Percentiles rank a stretch among this genome's conserved stretches.
These are phyloP conservation scores for Ciconia maguari DNA, from an alignment of 2,113 vertebrate species.

Conservation along the genomic window DNA sequence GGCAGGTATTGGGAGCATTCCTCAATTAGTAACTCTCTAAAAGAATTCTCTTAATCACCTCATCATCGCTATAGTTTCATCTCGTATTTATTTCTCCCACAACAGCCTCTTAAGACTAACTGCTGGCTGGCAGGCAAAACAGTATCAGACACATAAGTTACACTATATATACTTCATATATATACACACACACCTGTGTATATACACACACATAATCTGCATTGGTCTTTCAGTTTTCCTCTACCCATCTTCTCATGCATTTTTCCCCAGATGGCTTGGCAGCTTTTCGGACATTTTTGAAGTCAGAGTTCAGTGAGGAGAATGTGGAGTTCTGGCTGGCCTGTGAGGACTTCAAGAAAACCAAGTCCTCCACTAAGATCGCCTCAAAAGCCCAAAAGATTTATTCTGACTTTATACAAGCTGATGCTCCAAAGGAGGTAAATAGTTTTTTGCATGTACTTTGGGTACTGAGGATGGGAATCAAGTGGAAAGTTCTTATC, in stretches of 20 bases:
- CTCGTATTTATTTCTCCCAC: neutral
- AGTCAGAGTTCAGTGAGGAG: constrained; percentile 95
- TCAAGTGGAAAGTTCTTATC: neutral
- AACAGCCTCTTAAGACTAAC: neutral
- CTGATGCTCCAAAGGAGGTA: constrained; percentile 90
- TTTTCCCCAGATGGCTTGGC: constrained; percentile 82
- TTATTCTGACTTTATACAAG: constrained; percentile 85
- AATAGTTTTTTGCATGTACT: neutral
- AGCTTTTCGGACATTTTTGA: constrained; percentile 89
- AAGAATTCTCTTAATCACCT: neutral
- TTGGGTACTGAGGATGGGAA: neutral
- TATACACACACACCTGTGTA: too few relatives aligned
- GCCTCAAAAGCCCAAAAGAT: constrained; percentile 85
- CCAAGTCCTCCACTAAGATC: constrained; percentile 84
- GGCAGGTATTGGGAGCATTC: neutral
- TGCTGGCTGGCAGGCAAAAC: neutral
- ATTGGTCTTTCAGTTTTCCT: neutral
- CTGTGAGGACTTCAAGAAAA: constrained; percentile 90
- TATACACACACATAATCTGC: neutral
- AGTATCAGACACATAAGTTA: neutral
- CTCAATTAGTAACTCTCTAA: neutral
- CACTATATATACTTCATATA: too few relatives aligned
- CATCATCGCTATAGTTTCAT: neutral
- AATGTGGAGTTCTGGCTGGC: constrained; percentile 95
- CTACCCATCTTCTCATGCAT: neutral